A percentile compares a stretch with the other conserved stretches of the same genome.
Evolutionary conservation across 2,797 vertebrate species (phyloP).

Genomic region (Coregonus suidteri): DNA sequence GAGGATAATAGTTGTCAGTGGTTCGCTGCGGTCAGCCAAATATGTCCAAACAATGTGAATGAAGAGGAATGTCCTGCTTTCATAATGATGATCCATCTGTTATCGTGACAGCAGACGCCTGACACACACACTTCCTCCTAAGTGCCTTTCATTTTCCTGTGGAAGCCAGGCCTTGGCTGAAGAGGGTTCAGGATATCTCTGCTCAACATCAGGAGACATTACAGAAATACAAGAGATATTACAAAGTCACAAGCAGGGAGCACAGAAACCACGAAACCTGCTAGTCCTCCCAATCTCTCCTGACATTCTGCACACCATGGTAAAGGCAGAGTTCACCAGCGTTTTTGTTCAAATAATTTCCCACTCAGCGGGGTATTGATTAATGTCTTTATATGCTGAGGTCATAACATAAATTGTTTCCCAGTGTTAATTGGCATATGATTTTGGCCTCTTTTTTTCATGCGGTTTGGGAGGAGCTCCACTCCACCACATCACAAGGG

Average conservation of each 20-base stretch:
- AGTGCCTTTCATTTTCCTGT: constrained; percentile 25
- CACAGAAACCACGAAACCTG: not conserved
- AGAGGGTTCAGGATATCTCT: not conserved
- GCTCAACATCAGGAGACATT: constrained; percentile 22
- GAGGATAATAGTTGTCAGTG: constrained; percentile 54
- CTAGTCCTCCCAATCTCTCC: not conserved
- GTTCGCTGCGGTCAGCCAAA: constrained; percentile 22
- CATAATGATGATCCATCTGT: constrained; percentile 35
- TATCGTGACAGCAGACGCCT: not conserved
- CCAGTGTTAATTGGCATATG: constrained; percentile 40
- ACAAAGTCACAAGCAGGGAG: not conserved
- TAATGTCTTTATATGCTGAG: constrained; percentile 30
- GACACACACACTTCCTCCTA: constrained; percentile 29
- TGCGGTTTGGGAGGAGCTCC: constrained; percentile 7
- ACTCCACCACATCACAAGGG: constrained; percentile 48
- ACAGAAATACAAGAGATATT: not conserved
- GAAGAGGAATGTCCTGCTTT: constrained; percentile 64
- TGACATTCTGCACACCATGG: constrained; percentile 5
- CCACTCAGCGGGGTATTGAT: constrained; percentile 30
- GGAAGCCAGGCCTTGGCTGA: constrained; percentile 34
- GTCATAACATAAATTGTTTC: constrained; percentile 44
- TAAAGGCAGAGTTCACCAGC: constrained; percentile 13
- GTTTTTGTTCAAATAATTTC: constrained; percentile 50
- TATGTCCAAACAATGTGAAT: constrained; percentile 44
- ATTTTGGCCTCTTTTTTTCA: constrained; percentile 39